These are phyloP conservation scores for Pao palembangensis DNA, from an alignment of 2,113 vertebrate species.

Conservation along the genomic window DNA sequence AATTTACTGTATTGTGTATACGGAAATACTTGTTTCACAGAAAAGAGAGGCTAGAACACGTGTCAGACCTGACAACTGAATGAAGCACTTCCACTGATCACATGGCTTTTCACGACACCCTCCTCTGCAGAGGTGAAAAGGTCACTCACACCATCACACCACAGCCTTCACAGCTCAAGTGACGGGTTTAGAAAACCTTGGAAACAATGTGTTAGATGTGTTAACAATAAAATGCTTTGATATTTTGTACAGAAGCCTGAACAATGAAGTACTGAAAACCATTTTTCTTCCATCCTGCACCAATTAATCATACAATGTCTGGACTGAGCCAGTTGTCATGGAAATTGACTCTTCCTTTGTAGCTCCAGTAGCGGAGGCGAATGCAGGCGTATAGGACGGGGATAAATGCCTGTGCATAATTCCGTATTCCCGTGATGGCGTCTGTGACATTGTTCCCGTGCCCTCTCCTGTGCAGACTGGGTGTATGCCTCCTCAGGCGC, in stretches of 20 bases:
- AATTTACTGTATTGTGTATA: too few species aligned
- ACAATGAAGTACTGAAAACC: conserved; percentile 30
- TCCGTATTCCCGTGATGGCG: conserved; percentile 46
- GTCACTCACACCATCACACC: conserved; percentile 34
- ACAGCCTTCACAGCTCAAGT: conserved; percentile 13
- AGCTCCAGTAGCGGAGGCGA: conserved; percentile 3
- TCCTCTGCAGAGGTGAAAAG: conserved; percentile 36
- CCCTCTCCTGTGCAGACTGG: conserved; percentile 44
- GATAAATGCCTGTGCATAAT: conserved; percentile 56
- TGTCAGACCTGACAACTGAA: conserved; percentile 20
- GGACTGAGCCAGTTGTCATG: conserved; percentile 21
- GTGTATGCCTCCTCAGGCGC: conserved; percentile 33
- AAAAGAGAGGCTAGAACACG: too few species aligned
- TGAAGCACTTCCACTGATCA: conserved; percentile 30
- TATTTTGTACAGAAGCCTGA: conserved; percentile 38
- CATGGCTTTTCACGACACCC: conserved; percentile 34
- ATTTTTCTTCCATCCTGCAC: conserved; percentile 21
- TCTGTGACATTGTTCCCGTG: conserved; percentile 65
- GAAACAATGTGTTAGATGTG: conserved; percentile 55
- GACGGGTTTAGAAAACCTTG: conserved; percentile 21
- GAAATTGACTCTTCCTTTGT: conserved; percentile 36
- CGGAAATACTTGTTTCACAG: too few species aligned
- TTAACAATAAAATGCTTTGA: conserved; percentile 58
- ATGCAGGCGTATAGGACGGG: conserved; percentile 10
- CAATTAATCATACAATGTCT: conserved; percentile 27